Percentiles rank a stretch among this genome's conserved stretches.
phyloP scores from a whole-genome alignment of 1,140 invertebrate species.

The Diabrotica undecimpunctata region DNA sequence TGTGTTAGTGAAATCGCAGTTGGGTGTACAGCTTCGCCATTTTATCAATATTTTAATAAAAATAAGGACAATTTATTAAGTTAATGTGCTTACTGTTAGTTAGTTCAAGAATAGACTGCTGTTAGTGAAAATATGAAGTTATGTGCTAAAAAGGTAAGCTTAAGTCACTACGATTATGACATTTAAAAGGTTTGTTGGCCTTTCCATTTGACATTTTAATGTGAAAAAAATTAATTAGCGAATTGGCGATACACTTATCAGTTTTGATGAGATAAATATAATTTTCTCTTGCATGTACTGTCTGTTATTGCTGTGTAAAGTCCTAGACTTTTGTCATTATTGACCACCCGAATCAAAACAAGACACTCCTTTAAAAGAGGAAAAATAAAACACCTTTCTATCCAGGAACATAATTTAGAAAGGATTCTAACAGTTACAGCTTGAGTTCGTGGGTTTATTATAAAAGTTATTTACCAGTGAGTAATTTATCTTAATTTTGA shows the following conservation, averaged over 20 bases:
- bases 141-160: conserved; percentile 7
- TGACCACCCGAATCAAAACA: neutral
- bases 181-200: conserved; percentile 29
- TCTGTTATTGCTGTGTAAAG: neutral
- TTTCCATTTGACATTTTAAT: conserved; percentile 29
- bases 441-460: neutral
- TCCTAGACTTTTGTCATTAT: neutral
- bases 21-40: conserved; percentile 33
- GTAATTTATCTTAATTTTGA: neutral
- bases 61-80: conserved; percentile 6
- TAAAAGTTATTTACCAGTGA: neutral
- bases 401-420: neutral
- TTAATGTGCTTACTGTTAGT: conserved; percentile 5
- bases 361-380: neutral
- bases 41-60: conserved; percentile 26
- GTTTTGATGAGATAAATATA: neutral
- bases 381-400: neutral
- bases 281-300: neutral
- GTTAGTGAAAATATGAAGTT: conserved; percentile 13
- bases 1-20: conserved; percentile 11
- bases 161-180: conserved; percentile 10
- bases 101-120: conserved; percentile 7
- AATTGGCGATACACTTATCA: conserved; percentile 4
- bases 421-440: neutral
- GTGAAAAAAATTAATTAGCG: conserved; percentile 21